These are phyloP conservation scores for Embidobia sp. DNA, from an alignment of 2,888 invertebrate genomes.

Conservation along the genomic window DNA sequence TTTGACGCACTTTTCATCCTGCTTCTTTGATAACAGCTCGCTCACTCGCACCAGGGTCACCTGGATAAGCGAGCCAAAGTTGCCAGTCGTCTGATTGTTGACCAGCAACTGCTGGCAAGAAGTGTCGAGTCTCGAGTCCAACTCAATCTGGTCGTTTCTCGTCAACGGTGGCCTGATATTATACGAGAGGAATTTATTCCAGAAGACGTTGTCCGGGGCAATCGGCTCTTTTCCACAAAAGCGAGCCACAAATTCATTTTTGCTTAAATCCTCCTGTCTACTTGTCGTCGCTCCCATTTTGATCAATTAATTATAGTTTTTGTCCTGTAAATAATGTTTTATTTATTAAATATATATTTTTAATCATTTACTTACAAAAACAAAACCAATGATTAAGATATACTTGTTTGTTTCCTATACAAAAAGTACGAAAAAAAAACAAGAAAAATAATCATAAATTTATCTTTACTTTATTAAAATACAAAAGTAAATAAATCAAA, in stretches of 20 bases:
- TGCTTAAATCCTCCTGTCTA: slow-evolving; percentile 89
- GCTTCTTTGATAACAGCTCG: slow-evolving; percentile 92
- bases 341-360: no score
- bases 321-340: no score
- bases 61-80: slow-evolving; percentile 93
- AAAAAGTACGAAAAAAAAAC: no score
- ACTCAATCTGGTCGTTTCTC: slow-evolving; percentile 84
- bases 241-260: slow-evolving; percentile 89
- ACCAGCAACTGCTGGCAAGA: slow-evolving; percentile 89
- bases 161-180: slow-evolving; percentile 91
- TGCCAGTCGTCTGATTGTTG: slow-evolving; percentile 94
- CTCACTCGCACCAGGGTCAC: slow-evolving; percentile 92
- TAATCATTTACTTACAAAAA: no score
- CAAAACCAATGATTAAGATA: no score
- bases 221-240: slow-evolving; percentile 92
- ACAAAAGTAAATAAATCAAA: no score
- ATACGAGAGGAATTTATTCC: slow-evolving; percentile 96
- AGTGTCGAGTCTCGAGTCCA: slow-evolving; percentile 91
- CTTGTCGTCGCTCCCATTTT: slow-evolving; percentile 92
- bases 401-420: no score
- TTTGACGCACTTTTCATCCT: slow-evolving; percentile 93
- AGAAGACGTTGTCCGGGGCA: slow-evolving; percentile 93
- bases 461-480: no score
- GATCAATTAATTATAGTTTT: not conserved
- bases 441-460: no score